phyloP scores from a whole-genome alignment of 1,140 invertebrate genomes.

The Helicoverpa zea region DNA sequence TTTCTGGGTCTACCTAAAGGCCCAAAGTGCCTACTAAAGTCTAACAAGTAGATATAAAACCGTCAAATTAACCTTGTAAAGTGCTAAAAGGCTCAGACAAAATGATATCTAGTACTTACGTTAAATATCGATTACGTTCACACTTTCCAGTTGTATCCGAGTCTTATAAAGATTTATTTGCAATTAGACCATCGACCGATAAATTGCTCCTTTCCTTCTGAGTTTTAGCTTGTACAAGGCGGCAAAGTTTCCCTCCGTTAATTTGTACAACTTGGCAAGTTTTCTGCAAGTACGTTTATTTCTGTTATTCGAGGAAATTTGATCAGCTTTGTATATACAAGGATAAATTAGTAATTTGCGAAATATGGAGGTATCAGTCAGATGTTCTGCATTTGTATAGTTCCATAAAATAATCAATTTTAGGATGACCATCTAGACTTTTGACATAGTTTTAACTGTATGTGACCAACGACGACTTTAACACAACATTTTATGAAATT shows the following conservation, averaged over 20 bases:
- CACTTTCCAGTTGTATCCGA: conserved; percentile 1
- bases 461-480: too few species aligned
- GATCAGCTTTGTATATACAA: conserved; percentile 7
- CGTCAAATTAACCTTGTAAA: too few species aligned
- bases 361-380: too few species aligned
- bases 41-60: too few species aligned
- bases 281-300: conserved; percentile 22
- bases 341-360: conserved; percentile 1
- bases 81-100: background rate
- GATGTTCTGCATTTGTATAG: background rate
- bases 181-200: conserved; percentile 36
- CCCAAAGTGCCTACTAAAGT: too few species aligned
- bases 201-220: conserved; percentile 31
- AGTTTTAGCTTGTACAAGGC: conserved; percentile 35
- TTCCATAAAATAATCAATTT: background rate
- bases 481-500: too few species aligned
- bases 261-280: conserved; percentile 34
- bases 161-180: conserved; percentile 39
- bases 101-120: background rate
- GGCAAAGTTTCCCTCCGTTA: conserved; percentile 24
- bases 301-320: conserved; percentile 14
- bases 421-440: too few species aligned
- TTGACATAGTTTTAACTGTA: too few species aligned
- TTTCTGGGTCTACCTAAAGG: too few species aligned
- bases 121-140: conserved; percentile 24